These are phyloP conservation scores for Romanomermis culicivorax DNA, from an alignment of 2,888 invertebrate genomes.

Conservation along the genomic window DNA sequence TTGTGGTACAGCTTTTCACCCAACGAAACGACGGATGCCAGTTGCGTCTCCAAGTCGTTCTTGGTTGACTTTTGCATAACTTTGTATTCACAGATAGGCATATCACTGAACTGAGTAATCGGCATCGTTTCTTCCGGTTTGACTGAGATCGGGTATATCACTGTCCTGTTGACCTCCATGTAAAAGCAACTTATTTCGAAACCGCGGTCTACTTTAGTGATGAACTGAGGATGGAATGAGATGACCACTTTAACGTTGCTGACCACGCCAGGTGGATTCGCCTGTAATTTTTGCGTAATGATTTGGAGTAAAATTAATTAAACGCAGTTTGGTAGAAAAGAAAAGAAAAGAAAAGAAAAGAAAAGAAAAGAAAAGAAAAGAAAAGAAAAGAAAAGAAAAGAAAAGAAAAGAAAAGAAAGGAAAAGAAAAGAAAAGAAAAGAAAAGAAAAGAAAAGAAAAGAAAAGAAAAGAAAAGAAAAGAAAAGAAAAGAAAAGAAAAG, in stretches of 20 bases:
- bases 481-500: too few relatives aligned
- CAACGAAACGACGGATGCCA: constrained; percentile 22
- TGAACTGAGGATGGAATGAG: constrained; percentile 25
- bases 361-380: too few relatives aligned
- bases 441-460: too few relatives aligned
- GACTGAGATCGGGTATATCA: constrained; percentile 25
- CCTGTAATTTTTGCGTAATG: constrained; percentile 14
- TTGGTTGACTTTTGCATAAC: constrained; percentile 14
- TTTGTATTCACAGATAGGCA: constrained; percentile 22
- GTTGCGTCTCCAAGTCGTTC: constrained; percentile 12
- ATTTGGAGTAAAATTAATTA: too few relatives aligned
- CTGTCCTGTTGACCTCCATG: constrained; percentile 25
- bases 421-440: too few relatives aligned
- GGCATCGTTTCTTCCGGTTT: constrained; percentile 14
- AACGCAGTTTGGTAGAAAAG: too few relatives aligned
- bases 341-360: too few relatives aligned
- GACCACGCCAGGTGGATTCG: constrained; percentile 23
- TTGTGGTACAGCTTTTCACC: constrained; percentile 22
- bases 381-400: too few relatives aligned
- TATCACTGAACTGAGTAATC: constrained; percentile 19
- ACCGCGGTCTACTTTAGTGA: constrained; percentile 25
- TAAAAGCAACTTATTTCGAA: constrained; percentile 21
- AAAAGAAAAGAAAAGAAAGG: too few relatives aligned
- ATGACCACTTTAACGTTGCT: constrained; percentile 25
- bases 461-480: too few relatives aligned